Conservation (phyloP, 2,888 invertebrate species). For the Nomada fabriciana region DNA sequence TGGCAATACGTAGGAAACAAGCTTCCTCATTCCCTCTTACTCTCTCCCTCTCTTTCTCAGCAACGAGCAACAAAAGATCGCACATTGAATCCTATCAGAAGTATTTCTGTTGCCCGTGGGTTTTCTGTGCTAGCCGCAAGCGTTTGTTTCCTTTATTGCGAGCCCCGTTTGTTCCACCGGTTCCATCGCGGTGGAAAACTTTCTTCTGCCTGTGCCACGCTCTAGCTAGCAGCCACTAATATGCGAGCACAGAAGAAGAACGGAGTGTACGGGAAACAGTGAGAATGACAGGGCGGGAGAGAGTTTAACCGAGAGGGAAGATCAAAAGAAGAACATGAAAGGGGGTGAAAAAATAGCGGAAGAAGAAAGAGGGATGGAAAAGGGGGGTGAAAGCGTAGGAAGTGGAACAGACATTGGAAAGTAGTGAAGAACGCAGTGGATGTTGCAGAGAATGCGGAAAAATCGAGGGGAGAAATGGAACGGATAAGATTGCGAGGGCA, state of each 20-base stretch:
- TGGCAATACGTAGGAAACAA: not conserved
- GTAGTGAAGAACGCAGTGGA: not conserved
- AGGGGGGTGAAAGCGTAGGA: not conserved
- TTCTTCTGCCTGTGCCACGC: constrained; percentile 28
- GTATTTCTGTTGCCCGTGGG: constrained; percentile 4
- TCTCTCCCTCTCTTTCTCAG: not conserved
- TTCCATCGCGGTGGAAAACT: constrained; percentile 41
- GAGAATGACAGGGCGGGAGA: not conserved
- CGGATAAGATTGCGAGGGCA: not conserved
- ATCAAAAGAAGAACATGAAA: constrained; percentile 25
- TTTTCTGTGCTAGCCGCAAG: constrained; percentile 16
- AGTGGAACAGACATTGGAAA: not conserved
- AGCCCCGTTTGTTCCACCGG: constrained; percentile 36
- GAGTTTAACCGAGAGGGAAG: not conserved
- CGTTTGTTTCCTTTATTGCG: constrained; percentile 52
- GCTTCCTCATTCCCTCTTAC: not conserved
- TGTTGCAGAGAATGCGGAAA: constrained; percentile 1
- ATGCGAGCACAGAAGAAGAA: constrained; percentile 26
- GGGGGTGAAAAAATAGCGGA: not conserved
- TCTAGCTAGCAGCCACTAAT: constrained; percentile 35
- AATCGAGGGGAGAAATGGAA: constrained; percentile 8
- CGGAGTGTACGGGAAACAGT: not conserved
- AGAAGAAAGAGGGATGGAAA: not conserved
- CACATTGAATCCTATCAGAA: constrained; percentile 41
- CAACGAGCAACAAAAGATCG: constrained; percentile 39